A percentile compares a stretch with the other conserved stretches of the same genome.
Evolutionary conservation across 2,888 invertebrate genomes (phyloP).

Genomic region (Globia sparganii): DNA sequence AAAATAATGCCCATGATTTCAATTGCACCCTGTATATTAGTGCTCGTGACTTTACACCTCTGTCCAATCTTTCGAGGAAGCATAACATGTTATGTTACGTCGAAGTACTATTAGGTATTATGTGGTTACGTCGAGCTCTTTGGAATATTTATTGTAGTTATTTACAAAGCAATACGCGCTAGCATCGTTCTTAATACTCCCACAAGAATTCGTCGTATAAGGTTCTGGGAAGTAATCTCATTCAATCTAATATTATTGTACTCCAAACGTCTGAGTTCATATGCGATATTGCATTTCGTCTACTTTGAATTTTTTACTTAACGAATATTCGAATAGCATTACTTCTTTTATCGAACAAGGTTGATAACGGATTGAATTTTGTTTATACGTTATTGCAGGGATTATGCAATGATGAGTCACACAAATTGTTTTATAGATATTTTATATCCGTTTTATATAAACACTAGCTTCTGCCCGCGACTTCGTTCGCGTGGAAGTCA

Average conservation of each 20-base stretch:
- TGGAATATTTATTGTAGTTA: neutral
- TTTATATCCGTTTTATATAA: neutral
- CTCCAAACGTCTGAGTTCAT: neutral
- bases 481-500: no score
- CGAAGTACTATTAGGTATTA: no score
- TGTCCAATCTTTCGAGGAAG: no score
- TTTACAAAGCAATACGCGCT: neutral
- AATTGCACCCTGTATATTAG: no score
- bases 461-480: no score
- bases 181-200: neutral
- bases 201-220: neutral
- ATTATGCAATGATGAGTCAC: neutral
- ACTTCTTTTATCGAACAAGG: no score
- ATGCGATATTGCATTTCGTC: constrained; percentile 33
- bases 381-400: neutral
- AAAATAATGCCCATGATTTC: no score
- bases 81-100: neutral
- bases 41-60: no score
- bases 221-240: constrained; percentile 22
- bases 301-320: constrained; percentile 33
- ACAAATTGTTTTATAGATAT: neutral
- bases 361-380: no score
- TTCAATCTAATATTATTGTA: constrained; percentile 24
- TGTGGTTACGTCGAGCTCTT: neutral
- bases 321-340: no score